phyloP scores from a whole-genome alignment of 2,888 invertebrate species.

The Napeogenes sylphis region DNA sequence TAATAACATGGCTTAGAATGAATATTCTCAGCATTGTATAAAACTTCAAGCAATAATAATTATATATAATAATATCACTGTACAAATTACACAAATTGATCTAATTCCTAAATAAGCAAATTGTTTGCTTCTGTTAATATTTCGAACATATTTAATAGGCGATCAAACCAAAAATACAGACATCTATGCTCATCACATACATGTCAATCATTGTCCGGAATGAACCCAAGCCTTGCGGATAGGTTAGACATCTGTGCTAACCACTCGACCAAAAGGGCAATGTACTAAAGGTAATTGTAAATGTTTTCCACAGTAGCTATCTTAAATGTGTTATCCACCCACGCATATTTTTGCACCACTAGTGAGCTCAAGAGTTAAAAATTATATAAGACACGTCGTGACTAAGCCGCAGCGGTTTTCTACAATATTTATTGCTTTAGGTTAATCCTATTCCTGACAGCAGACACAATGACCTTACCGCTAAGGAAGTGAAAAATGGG shows the following conservation, averaged over 20 bases:
- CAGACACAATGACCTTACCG: constrained; percentile 27
- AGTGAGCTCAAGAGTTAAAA: constrained; percentile 11
- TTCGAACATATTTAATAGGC: too few relatives aligned
- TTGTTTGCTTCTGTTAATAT: too few relatives aligned
- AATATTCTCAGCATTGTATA: neutral
- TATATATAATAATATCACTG: too few relatives aligned
- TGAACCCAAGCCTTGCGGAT: too few relatives aligned
- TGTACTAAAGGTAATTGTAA: neutral
- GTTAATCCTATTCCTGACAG: constrained; percentile 28
- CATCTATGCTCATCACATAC: too few relatives aligned
- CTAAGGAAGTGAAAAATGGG: constrained; percentile 26
- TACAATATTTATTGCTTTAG: constrained; percentile 27
- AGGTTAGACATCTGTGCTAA: too few relatives aligned
- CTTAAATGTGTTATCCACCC: neutral
- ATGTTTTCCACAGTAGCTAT: neutral
- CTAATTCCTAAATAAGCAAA: too few relatives aligned
- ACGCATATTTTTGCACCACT: neutral
- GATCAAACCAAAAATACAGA: too few relatives aligned
- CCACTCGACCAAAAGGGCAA: neutral
- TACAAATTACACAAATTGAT: too few relatives aligned
- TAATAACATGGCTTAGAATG: neutral
- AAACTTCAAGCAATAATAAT: too few relatives aligned
- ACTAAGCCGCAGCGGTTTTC: constrained; percentile 27
- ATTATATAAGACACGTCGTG: constrained; percentile 27
- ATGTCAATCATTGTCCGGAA: too few relatives aligned